phyloP scores from a whole-genome alignment of 2,888 invertebrate species.

The Pyrrhosoma nymphula region DNA sequence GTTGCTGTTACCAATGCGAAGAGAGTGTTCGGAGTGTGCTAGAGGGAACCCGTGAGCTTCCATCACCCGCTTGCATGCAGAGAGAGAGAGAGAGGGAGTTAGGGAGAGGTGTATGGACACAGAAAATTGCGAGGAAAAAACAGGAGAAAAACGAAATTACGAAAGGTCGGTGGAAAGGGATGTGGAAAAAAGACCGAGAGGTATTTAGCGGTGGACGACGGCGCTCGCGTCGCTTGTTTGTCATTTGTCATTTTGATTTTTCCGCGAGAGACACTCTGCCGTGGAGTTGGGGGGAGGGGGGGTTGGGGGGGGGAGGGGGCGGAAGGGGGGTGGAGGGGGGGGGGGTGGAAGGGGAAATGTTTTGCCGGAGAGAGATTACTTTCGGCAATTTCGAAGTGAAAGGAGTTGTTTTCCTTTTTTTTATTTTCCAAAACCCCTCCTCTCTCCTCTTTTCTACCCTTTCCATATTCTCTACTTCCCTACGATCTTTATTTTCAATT shows the following conservation, averaged over 20 bases:
- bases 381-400: conserved; percentile 18
- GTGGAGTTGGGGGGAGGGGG: not conserved
- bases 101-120: not conserved
- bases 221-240: conserved; percentile 43
- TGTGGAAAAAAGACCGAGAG: not conserved
- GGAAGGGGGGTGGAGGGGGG: not conserved
- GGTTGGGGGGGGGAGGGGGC: not conserved
- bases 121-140: too few species aligned
- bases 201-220: conserved; percentile 37
- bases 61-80: too few species aligned
- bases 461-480: too few species aligned
- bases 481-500: too few species aligned
- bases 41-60: too few species aligned
- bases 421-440: too few species aligned
- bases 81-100: not conserved
- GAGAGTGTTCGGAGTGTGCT: too few species aligned
- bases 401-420: not conserved
- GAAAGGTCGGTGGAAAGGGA: not conserved
- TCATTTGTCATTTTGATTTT: conserved; percentile 38
- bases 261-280: not conserved
- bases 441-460: too few species aligned
- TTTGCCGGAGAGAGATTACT: not conserved
- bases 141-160: too few species aligned
- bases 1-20: too few species aligned
- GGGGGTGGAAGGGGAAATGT: not conserved